phyloP scores from a whole-genome alignment of 2,888 invertebrate species.

The Tryphoninae sp. region DNA sequence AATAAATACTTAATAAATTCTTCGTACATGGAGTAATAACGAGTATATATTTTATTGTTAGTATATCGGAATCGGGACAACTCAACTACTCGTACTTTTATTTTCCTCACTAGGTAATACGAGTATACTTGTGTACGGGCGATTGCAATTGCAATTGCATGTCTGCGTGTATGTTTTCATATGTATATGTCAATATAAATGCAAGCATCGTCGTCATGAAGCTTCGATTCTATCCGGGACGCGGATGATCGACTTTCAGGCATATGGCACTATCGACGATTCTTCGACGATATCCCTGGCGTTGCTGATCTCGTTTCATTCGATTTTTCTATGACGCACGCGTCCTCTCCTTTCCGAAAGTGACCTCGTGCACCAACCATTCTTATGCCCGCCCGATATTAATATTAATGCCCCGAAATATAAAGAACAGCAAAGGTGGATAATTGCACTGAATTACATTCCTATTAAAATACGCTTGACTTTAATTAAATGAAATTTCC shows the following conservation, averaged over 20 bases:
- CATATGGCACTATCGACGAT: slow-evolving; percentile 22
- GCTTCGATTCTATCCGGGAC: slow-evolving; percentile 27
- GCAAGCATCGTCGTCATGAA: slow-evolving; percentile 3
- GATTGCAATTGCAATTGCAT: neutral
- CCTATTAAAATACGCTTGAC: neutral
- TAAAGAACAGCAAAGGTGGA: neutral
- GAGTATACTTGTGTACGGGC: neutral
- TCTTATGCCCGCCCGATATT: too few relatives aligned
- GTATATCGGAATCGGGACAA: slow-evolving; percentile 20
- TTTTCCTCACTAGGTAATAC: slow-evolving; percentile 23
- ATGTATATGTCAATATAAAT: neutral
- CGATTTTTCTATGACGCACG: slow-evolving; percentile 17
- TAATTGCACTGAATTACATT: neutral
- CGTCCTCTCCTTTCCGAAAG: slow-evolving; percentile 10
- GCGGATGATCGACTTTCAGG: slow-evolving; percentile 38
- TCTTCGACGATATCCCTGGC: slow-evolving; percentile 36
- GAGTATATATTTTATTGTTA: neutral
- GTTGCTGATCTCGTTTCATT: slow-evolving; percentile 36
- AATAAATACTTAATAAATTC: slow-evolving; percentile 23
- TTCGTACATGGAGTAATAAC: slow-evolving; percentile 5
- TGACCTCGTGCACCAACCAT: neutral
- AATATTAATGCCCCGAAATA: neutral
- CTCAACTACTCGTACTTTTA: slow-evolving; percentile 28
- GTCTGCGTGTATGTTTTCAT: neutral
- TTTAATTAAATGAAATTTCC: neutral